These are phyloP conservation scores for Acanthosepion lycidas DNA, from an alignment of 2,888 invertebrate genomes.

Conservation along the genomic window DNA sequence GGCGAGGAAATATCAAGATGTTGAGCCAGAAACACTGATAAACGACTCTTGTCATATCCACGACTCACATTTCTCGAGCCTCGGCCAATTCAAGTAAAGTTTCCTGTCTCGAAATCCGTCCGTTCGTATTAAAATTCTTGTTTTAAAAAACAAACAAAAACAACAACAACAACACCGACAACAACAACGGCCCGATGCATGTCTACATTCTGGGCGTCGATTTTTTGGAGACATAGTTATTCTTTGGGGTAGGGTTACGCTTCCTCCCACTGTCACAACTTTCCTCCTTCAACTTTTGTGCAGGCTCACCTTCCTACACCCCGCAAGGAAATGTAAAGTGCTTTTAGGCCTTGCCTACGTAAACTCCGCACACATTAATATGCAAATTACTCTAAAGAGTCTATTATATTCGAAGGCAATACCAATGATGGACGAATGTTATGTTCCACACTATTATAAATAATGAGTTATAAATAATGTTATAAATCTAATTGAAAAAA, in stretches of 20 bases:
- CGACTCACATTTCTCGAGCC: neutral
- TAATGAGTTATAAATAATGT: too few species aligned
- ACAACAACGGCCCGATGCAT: neutral
- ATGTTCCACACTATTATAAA: too few species aligned
- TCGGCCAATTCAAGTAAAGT: neutral
- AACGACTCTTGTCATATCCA: slow-evolving; percentile 9
- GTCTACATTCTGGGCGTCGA: neutral
- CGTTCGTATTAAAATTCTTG: neutral
- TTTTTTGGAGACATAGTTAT: neutral
- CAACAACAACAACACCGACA: neutral
- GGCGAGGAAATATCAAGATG: neutral
- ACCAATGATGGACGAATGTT: neutral
- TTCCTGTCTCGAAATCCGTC: slow-evolving; percentile 14
- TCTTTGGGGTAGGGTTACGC: neutral
- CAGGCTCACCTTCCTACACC: neutral
- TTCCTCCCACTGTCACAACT: neutral
- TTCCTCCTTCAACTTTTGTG: neutral
- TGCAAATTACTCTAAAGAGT: neutral
- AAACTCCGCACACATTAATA: neutral
- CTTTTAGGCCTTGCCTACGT: neutral
- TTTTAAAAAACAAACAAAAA: neutral
- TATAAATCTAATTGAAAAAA: too few species aligned
- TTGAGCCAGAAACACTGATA: neutral
- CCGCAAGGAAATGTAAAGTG: neutral
- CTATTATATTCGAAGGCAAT: neutral